Percentiles rank a stretch among this genome's conserved stretches.
These are phyloP conservation scores for Tipula confusa DNA, from an alignment of 2,888 invertebrate genomes.

Conservation along the genomic window DNA sequence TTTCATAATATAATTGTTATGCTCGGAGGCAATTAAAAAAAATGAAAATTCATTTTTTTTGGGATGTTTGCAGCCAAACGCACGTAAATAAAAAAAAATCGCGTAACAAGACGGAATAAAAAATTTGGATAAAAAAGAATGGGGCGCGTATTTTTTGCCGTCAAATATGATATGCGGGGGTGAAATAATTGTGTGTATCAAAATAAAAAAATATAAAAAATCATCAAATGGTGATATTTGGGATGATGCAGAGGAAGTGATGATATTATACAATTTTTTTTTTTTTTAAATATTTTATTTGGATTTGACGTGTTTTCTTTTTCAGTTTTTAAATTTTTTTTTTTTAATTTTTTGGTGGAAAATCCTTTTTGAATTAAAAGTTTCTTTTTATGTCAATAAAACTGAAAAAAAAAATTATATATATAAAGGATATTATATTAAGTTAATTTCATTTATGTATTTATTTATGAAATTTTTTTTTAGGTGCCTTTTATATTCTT, in stretches of 20 bases:
- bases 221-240: slow-evolving; percentile 26
- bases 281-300: no score
- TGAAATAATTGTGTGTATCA: neutral
- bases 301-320: slow-evolving; percentile 28
- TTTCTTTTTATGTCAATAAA: slow-evolving; percentile 25
- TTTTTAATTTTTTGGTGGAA: neutral
- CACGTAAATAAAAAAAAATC: neutral
- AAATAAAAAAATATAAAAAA: neutral
- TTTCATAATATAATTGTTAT: slow-evolving; percentile 25
- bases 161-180: neutral
- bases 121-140: no score
- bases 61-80: slow-evolving; percentile 13
- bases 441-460: slow-evolving; percentile 20
- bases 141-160: neutral
- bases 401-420: neutral
- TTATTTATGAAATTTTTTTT: neutral
- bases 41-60: slow-evolving; percentile 21
- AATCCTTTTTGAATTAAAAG: slow-evolving; percentile 28
- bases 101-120: neutral
- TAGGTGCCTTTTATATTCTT: neutral
- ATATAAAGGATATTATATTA: slow-evolving; percentile 6
- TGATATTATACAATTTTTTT: no score
- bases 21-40: slow-evolving; percentile 27
- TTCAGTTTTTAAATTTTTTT: no score
- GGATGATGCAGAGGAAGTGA: neutral